phyloP scores from a whole-genome alignment of 2,113 vertebrate species.

The Rana temporaria region DNA sequence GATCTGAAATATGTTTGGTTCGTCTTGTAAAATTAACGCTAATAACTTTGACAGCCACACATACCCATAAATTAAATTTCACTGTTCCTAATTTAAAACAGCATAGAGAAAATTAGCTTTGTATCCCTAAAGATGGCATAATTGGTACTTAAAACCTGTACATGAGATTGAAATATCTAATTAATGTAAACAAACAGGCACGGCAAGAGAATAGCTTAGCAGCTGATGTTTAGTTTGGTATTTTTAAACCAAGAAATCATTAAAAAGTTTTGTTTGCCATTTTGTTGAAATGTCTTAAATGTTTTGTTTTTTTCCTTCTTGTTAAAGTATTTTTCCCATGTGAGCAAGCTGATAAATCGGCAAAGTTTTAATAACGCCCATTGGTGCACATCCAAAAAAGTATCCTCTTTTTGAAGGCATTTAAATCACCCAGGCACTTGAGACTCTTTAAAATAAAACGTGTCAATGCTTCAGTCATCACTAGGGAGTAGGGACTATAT shows the following conservation, averaged over 20 bases:
- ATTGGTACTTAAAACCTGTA: constrained; percentile 2
- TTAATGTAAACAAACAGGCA: not conserved
- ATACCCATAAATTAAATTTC: constrained; percentile 10
- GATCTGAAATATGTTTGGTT: not conserved
- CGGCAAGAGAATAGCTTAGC: not conserved
- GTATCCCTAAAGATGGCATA: constrained; percentile 9
- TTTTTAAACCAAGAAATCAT: not conserved
- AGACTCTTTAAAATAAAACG: too few relatives aligned
- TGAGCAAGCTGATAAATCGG: too few relatives aligned
- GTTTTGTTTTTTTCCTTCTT: too few relatives aligned
- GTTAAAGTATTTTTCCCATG: too few relatives aligned
- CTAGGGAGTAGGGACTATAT: too few relatives aligned
- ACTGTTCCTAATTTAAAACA: constrained; percentile 8
- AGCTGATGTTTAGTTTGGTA: not conserved
- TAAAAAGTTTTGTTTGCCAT: not conserved
- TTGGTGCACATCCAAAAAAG: too few relatives aligned
- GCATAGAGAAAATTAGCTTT: constrained; percentile 7
- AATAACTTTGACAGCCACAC: constrained; percentile 2
- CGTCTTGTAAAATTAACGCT: not conserved
- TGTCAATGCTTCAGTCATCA: too few relatives aligned
- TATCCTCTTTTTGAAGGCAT: too few relatives aligned
- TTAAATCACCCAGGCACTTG: too few relatives aligned
- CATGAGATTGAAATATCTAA: constrained; percentile 1
- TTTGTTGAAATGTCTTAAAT: not conserved
- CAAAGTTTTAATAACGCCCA: too few relatives aligned